phyloP scores from a whole-genome alignment of 2,888 invertebrate genomes.

The Cistogaster globosa region DNA sequence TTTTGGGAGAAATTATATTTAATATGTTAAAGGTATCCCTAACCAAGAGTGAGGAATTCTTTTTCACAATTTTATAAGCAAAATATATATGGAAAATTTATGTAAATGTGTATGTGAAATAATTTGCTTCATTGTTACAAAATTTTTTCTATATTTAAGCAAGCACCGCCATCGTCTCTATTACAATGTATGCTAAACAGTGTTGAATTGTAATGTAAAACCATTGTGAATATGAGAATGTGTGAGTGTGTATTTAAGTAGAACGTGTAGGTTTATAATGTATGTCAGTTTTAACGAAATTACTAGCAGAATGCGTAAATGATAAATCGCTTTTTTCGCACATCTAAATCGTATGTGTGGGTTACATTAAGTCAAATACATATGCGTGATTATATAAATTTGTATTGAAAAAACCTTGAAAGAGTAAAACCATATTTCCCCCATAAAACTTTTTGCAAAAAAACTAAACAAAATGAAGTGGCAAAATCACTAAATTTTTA shows the following conservation, averaged over 20 bases:
- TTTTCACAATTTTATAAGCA: constrained; percentile 30
- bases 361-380: constrained; percentile 44
- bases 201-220: neutral
- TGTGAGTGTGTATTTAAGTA: neutral
- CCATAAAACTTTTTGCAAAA: constrained; percentile 10
- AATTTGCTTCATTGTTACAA: constrained; percentile 25
- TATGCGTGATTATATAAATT: neutral
- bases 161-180: neutral
- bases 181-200: neutral
- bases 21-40: constrained; percentile 46
- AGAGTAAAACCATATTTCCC: constrained; percentile 62
- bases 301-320: constrained; percentile 73
- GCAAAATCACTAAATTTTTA: too few species aligned
- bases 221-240: too few species aligned
- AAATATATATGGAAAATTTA: neutral
- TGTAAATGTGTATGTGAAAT: neutral
- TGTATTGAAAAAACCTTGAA: constrained; percentile 18
- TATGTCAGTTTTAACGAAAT: constrained; percentile 49
- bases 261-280: neutral
- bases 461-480: too few species aligned
- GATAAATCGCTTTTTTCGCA: constrained; percentile 73
- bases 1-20: constrained; percentile 33
- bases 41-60: constrained; percentile 38
- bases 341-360: constrained; percentile 71
- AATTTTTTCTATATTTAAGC: constrained; percentile 11